A percentile compares a stretch with the other conserved stretches of the same genome.
Conservation (phyloP, 2,797 vertebrate species). For the Arnoldichthys spilopterus region DNA sequence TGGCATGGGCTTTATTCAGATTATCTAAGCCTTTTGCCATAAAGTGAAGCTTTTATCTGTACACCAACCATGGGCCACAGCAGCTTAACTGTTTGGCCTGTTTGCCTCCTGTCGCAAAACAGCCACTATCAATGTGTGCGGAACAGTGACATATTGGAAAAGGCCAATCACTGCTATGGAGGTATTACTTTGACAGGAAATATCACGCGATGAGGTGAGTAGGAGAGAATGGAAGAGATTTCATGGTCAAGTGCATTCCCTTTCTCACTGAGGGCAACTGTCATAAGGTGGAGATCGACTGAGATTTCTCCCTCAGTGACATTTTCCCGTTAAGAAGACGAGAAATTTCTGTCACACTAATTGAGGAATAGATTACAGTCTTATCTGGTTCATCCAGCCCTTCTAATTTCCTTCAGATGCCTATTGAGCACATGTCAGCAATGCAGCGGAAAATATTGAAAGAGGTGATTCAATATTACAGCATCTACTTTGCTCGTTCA, state of each 20-base stretch:
- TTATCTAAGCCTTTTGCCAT: background rate
- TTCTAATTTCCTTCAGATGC: slow-evolving; percentile 27
- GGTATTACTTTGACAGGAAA: slow-evolving; percentile 23
- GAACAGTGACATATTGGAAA: slow-evolving; percentile 11
- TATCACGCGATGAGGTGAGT: background rate
- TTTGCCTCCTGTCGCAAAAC: slow-evolving; percentile 6
- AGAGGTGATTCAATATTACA: slow-evolving; percentile 25
- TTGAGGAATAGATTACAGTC: slow-evolving; percentile 24
- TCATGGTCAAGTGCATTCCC: slow-evolving; percentile 14
- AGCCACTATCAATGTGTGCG: background rate
- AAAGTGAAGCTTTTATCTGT: background rate
- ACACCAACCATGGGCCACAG: background rate
- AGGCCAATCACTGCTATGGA: slow-evolving; percentile 10
- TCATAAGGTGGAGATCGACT: background rate
- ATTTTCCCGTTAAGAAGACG: background rate
- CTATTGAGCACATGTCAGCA: slow-evolving; percentile 12
- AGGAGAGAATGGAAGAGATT: background rate
- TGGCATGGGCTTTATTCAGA: slow-evolving; percentile 5
- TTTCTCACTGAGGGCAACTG: slow-evolving; percentile 2
- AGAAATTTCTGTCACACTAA: slow-evolving; percentile 15
- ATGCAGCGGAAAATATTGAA: slow-evolving; percentile 22
- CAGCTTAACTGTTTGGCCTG: background rate
- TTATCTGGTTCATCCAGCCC: slow-evolving; percentile 16
- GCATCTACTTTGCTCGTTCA: slow-evolving; percentile 18
- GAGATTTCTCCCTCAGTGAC: background rate